phyloP scores from a whole-genome alignment of 2,797 vertebrate species.

The Eremophila alpestris region DNA sequence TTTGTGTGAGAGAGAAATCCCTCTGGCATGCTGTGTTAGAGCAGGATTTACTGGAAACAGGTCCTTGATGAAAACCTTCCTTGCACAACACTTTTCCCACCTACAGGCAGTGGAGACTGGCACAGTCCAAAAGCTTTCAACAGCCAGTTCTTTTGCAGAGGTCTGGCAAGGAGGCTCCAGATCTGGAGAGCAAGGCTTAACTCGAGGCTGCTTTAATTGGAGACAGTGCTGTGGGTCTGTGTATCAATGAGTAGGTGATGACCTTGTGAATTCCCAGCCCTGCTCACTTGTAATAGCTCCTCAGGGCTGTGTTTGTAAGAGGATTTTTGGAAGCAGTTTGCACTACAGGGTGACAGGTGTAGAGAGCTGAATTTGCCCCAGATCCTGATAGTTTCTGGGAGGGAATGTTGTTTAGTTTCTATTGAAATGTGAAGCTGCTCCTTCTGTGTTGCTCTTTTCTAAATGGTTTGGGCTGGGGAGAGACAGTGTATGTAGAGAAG shows the following conservation, averaged over 20 bases:
- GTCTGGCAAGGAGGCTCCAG: background rate
- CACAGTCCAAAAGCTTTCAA: background rate
- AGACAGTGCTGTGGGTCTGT: background rate
- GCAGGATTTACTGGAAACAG: constrained; percentile 28
- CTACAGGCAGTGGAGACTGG: background rate
- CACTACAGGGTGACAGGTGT: background rate
- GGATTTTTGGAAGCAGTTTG: background rate
- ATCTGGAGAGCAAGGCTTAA: background rate
- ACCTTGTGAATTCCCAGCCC: background rate
- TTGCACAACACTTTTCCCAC: background rate
- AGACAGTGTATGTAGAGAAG: background rate
- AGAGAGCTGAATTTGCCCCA: background rate
- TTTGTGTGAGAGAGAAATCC: background rate
- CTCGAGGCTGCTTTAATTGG: background rate
- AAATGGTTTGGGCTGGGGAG: background rate
- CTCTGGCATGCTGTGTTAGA: background rate
- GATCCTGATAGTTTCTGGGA: background rate
- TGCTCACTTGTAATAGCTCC: background rate
- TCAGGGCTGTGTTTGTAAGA: background rate
- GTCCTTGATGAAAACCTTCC: constrained; percentile 15
- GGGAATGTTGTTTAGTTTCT: background rate
- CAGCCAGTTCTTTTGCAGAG: background rate
- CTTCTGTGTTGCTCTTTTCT: background rate
- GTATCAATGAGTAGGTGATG: background rate
- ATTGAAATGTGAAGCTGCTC: background rate